phyloP scores from a whole-genome alignment of 2,888 invertebrate species.

The Tetanocera ferruginea region DNA sequence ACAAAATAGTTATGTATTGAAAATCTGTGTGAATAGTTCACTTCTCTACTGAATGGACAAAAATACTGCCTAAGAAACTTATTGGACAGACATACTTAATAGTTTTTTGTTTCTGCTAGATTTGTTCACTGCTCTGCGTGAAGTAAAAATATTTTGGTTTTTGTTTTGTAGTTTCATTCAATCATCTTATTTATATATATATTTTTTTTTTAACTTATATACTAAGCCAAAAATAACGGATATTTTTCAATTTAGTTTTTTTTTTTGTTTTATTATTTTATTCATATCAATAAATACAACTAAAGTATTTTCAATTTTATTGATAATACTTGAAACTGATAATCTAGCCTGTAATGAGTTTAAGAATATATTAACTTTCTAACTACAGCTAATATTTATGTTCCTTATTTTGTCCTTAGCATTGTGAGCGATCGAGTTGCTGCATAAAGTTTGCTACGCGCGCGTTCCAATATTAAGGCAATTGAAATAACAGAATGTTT shows the following conservation, averaged over 20 bases:
- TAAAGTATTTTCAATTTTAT: constrained; percentile 32
- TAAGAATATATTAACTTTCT: constrained; percentile 23
- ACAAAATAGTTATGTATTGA: no score
- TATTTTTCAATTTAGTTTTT: neutral
- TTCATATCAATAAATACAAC: constrained; percentile 29
- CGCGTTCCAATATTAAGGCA: constrained; percentile 31
- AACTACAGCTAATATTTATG: constrained; percentile 32
- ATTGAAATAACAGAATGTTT: constrained; percentile 23
- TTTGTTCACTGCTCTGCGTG: neutral
- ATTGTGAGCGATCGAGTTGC: constrained; percentile 17
- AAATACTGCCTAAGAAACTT: no score
- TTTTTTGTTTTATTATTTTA: neutral
- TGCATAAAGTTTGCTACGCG: neutral
- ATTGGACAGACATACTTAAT: no score
- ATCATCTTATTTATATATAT: neutral
- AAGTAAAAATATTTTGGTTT: neutral
- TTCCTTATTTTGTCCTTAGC: neutral
- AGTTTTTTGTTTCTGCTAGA: no score
- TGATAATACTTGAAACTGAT: constrained; percentile 16
- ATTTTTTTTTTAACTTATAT: neutral
- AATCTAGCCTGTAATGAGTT: constrained; percentile 13
- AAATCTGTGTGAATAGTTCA: no score
- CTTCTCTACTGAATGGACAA: no score
- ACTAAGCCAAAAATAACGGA: neutral
- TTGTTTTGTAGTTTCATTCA: neutral